Evolutionary conservation across 2,113 vertebrate genomes (phyloP).

Genomic region (Catharus fuscescens): DNA sequence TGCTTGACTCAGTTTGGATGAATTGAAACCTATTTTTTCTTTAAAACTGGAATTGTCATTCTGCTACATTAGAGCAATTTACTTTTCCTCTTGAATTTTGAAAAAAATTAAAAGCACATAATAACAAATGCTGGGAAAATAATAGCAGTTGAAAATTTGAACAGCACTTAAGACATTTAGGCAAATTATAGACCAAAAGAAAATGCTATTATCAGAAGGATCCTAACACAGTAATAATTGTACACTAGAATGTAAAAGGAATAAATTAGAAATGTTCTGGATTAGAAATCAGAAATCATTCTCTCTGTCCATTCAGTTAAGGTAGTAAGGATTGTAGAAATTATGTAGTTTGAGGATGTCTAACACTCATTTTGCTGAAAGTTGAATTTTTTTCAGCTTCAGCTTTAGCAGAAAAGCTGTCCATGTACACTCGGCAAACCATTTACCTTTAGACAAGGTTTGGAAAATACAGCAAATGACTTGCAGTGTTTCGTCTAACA

Average conservation of each 20-base stretch:
- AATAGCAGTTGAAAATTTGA: not conserved
- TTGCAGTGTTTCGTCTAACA: not conserved
- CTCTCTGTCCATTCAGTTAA: not conserved
- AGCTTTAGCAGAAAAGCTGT: not conserved
- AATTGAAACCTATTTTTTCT: constrained; percentile 18
- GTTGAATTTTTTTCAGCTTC: not conserved
- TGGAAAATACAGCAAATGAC: not conserved
- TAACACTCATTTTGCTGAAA: not conserved
- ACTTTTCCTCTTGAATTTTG: not conserved
- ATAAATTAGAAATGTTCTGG: not conserved
- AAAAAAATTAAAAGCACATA: not conserved
- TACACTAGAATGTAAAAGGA: not conserved
- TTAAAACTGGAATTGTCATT: not conserved
- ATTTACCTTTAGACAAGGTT: not conserved
- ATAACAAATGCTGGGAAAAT: constrained; percentile 1
- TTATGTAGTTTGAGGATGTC: not conserved
- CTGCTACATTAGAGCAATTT: not conserved
- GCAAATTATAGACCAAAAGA: not conserved
- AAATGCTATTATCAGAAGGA: not conserved
- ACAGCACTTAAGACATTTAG: not conserved
- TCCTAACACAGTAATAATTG: not conserved
- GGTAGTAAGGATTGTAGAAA: not conserved
- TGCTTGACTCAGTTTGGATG: not conserved
- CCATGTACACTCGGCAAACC: not conserved
- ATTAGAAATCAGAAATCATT: not conserved